These are phyloP conservation scores for Eulemur rubriventer DNA, from an alignment of 2,797 vertebrate species.

Conservation along the genomic window DNA sequence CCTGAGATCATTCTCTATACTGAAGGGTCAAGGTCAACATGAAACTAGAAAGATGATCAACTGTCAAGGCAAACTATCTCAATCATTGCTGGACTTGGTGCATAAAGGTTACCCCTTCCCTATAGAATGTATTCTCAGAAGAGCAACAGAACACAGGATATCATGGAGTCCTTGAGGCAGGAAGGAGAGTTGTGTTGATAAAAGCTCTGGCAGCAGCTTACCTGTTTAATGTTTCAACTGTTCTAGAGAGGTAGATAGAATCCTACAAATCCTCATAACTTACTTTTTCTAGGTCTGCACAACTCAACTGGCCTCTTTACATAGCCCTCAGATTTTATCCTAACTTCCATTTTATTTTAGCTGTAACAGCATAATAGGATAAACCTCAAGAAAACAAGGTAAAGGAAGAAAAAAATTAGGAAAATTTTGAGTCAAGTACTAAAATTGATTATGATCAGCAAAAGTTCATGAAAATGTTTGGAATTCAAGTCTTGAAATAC, in stretches of 20 bases:
- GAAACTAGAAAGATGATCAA: not conserved
- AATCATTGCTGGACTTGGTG: not conserved
- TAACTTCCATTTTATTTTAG: constrained; percentile 1
- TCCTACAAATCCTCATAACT: not conserved
- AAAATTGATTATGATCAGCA: not conserved
- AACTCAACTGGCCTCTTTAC: not conserved
- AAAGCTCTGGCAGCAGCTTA: not conserved
- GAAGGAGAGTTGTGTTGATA: not conserved
- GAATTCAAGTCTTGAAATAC: not conserved
- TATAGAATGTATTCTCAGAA: not conserved
- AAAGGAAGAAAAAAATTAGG: not conserved
- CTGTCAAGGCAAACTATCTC: not conserved
- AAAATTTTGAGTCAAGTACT: not conserved
- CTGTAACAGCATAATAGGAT: not conserved
- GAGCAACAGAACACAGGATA: not conserved
- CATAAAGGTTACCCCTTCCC: not conserved
- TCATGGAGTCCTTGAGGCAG: not conserved
- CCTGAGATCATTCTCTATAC: not conserved
- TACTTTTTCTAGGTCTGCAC: not conserved
- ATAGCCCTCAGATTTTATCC: not conserved
- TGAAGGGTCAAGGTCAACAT: not conserved
- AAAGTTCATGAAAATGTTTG: not conserved
- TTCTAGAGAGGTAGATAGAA: not conserved
- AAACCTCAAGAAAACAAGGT: not conserved
- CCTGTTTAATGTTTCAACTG: not conserved